Evolutionary conservation across 2,797 vertebrate species (phyloP), one percentile per base, ranked within the genome.

Genomic region (Enteromius anoplus): DNA sequence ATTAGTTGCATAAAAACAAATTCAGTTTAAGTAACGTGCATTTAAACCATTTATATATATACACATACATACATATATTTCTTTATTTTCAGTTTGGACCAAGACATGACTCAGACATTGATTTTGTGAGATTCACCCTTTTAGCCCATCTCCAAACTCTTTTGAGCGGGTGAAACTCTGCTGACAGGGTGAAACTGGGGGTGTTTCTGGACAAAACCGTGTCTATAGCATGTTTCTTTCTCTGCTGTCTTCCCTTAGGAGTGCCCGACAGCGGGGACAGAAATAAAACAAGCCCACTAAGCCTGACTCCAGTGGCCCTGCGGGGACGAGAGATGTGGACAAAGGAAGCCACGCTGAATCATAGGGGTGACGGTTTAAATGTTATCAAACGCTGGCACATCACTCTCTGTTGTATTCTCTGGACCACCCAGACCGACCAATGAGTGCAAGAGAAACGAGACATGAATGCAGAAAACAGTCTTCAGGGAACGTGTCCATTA

Each of bases 221-320:
- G 11, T 80, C 23, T 60, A 34, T 40, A 53, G n/a, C 60, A 42
- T 75, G 71, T 82, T 83, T 58, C 69, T 77, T 83, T 68, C 73
- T 69, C 23, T 23, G 34, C 72, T 3, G 19, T 83, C 49, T 45
- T 69, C 49, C 51, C 64, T 69, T 62, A 58, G 60, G 62, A 68
- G 17, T 14, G 6, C 9, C 69, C 10, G 3, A 21, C 62, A 58
- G 62, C 11, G 3, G 32, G 17, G 34, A 75, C 65, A 23, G 37
- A 69, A 76, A 69, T 83, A 77, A 83, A 69, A 76, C 72, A 68
- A 66, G 55, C 70, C 80, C 42, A 73, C 60, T n/a, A 65, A 82
- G 71, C 37, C 51, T 26, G 64, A 80, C 64, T 55, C 47, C 34
- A 8, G 17, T 37, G 60, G 47, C 49, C 60, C 66, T 34, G 66